Evolutionary conservation across 1,140 invertebrate species (phyloP).

Genomic region (Nephila pilipes): DNA sequence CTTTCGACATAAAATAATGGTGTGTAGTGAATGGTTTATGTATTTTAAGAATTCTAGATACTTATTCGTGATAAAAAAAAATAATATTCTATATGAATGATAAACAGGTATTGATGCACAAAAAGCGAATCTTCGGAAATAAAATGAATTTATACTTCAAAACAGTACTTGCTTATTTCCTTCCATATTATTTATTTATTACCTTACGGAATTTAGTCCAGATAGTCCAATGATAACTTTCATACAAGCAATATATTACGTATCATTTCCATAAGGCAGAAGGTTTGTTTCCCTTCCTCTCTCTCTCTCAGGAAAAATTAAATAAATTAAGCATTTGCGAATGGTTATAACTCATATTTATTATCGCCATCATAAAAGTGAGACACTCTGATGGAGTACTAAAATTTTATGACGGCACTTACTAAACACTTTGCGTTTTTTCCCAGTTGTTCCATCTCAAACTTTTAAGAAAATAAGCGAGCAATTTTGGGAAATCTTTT

Average conservation of each 20-base stretch:
- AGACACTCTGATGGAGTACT: conserved; percentile 6
- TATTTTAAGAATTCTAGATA: too few species aligned
- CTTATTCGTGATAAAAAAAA: too few species aligned
- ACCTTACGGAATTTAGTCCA: too few species aligned
- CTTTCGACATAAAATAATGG: too few species aligned
- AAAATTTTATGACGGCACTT: conserved; percentile 58
- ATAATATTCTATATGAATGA: too few species aligned
- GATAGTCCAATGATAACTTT: too few species aligned
- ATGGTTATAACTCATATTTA: conserved; percentile 51
- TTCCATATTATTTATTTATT: too few species aligned
- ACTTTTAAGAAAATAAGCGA: conserved; percentile 41
- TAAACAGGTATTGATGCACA: too few species aligned
- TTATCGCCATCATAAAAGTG: neutral
- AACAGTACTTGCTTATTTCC: too few species aligned
- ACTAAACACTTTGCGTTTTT: conserved; percentile 41
- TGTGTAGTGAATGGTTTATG: too few species aligned
- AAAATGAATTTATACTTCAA: too few species aligned
- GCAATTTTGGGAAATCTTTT: conserved; percentile 1
- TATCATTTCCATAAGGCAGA: conserved; percentile 15
- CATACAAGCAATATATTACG: neutral
- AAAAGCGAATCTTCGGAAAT: too few species aligned
- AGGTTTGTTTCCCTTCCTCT: neutral
- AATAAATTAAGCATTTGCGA: conserved; percentile 46
- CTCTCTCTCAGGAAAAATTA: conserved; percentile 23
- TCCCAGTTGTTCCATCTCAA: conserved; percentile 5